Evolutionary conservation across 2,113 vertebrate genomes (phyloP).

Genomic region (Pelecanoides urinatrix): DNA sequence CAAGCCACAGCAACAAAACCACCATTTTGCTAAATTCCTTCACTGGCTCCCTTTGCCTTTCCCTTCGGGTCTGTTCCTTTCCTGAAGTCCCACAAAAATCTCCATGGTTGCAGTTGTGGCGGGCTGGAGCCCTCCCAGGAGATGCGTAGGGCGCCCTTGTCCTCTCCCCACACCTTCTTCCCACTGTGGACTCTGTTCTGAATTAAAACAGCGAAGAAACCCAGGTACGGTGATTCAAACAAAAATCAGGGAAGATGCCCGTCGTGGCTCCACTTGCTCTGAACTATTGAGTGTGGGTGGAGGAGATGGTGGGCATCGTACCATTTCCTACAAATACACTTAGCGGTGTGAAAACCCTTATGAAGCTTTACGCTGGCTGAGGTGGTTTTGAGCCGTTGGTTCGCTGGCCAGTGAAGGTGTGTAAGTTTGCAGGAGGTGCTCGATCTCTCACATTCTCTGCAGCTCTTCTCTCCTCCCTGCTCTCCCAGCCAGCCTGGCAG

Average conservation of each 20-base stretch:
- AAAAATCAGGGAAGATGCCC: neutral
- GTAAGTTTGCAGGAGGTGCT: neutral
- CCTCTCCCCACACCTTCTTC: neutral
- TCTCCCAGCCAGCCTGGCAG: neutral
- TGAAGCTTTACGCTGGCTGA: neutral
- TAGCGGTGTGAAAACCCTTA: neutral
- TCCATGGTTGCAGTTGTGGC: neutral
- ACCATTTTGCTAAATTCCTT: neutral
- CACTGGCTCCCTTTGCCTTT: neutral
- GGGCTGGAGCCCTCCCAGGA: neutral
- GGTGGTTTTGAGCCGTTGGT: neutral
- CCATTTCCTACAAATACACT: neutral
- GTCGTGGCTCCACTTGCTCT: neutral
- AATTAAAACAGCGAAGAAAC: neutral
- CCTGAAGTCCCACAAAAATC: neutral
- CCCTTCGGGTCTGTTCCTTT: neutral
- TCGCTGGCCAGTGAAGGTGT: neutral
- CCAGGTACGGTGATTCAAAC: rapidly evolving
- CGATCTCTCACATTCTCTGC: rapidly evolving
- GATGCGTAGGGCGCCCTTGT: neutral
- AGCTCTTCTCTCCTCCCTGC: neutral
- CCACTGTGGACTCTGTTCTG: neutral
- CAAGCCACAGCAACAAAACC: neutral
- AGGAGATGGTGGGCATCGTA: neutral
- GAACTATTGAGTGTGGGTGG: rapidly evolving